phyloP scores from a whole-genome alignment of 2,113 vertebrate genomes.

The Syrmaticus mikado region DNA sequence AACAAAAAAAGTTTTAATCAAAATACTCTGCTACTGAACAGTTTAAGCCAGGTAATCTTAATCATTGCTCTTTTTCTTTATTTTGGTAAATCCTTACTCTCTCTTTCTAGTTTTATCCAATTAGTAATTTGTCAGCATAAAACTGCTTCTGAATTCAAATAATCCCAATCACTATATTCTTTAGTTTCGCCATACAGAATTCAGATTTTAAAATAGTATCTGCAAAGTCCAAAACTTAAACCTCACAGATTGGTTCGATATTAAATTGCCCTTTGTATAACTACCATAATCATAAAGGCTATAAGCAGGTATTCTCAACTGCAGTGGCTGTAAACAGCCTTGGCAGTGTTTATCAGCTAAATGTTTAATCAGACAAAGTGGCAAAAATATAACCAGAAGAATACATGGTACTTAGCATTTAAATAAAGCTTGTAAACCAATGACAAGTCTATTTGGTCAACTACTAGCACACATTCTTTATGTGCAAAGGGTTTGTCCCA shows the following conservation, averaged over 20 bases:
- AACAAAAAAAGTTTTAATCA: neutral
- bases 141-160: neutral
- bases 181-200: neutral
- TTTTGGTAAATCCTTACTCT: neutral
- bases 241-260: neutral
- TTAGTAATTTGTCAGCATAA: neutral
- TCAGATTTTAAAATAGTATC: neutral
- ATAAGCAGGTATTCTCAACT: slow-evolving; percentile 24
- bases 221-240: neutral
- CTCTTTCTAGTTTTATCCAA: neutral
- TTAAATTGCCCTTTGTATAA: neutral
- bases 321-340: slow-evolving; percentile 2
- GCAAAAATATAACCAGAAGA: slow-evolving; percentile 44
- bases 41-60: neutral
- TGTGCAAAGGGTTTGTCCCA: slow-evolving; percentile 35
- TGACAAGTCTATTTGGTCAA: slow-evolving; percentile 48
- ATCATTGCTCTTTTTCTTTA: neutral
- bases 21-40: neutral
- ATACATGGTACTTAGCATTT: slow-evolving; percentile 44
- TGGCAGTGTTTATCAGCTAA: slow-evolving; percentile 56
- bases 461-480: slow-evolving; percentile 35
- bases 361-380: slow-evolving; percentile 62
- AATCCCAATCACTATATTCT: neutral
- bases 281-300: neutral
- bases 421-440: slow-evolving; percentile 53